Conservation (phyloP, 2,888 invertebrate species). For the Panzeria rudis region DNA sequence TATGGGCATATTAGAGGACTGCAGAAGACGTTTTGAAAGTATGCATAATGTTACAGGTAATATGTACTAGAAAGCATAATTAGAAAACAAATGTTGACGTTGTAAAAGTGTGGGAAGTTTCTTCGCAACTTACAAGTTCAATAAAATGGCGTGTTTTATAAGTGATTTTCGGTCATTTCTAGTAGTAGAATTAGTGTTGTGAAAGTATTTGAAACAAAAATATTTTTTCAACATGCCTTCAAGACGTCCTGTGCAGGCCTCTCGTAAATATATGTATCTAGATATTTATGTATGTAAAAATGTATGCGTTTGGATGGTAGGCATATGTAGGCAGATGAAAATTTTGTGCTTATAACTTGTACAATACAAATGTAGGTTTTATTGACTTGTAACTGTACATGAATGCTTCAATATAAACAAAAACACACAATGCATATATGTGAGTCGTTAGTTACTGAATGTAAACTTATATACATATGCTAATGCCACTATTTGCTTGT, state of each 20-base stretch:
- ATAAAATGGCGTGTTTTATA: too few relatives aligned
- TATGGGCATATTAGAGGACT: not conserved
- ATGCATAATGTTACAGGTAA: too few relatives aligned
- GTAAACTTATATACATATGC: constrained; percentile 8
- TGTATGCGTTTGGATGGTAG: not conserved
- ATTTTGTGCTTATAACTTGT: constrained; percentile 16
- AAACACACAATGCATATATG: not conserved
- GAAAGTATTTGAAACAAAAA: too few relatives aligned
- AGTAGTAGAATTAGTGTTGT: too few relatives aligned
- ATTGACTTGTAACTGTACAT: constrained; percentile 55
- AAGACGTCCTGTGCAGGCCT: not conserved
- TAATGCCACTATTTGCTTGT: constrained; percentile 3
- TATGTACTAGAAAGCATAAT: too few relatives aligned
- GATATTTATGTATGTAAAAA: not conserved
- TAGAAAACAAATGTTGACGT: too few relatives aligned
- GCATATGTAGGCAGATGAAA: not conserved
- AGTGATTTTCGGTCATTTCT: too few relatives aligned
- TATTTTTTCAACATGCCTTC: not conserved
- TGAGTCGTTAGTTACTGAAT: not conserved
- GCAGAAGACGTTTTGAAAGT: too few relatives aligned
- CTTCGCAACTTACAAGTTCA: too few relatives aligned
- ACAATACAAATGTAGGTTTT: constrained; percentile 55
- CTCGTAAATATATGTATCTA: not conserved
- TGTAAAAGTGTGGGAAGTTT: too few relatives aligned
- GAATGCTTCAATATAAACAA: not conserved